Conservation (phyloP, 2,888 invertebrate genomes). For the Eupithecia inturbata region DNA sequence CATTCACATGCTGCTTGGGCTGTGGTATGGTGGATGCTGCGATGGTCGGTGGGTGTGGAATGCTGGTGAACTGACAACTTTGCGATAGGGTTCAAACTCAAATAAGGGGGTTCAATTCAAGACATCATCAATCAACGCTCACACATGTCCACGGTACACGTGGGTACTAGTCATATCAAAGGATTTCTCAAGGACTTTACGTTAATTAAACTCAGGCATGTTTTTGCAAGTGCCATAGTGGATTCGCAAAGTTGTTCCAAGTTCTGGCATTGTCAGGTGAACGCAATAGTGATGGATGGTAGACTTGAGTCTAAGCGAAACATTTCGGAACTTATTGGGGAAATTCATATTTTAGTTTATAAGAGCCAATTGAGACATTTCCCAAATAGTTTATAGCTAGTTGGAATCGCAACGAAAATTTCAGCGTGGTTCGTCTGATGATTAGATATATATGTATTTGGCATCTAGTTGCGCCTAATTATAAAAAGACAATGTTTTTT, state of each 20-base stretch:
- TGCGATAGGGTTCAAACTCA: slow-evolving; percentile 53
- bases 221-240: background rate
- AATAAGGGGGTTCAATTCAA: background rate
- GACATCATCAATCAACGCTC: background rate
- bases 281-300: slow-evolving; percentile 70
- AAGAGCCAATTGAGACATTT: slow-evolving; percentile 55
- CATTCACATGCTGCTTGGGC: slow-evolving; percentile 84
- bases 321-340: slow-evolving; percentile 67
- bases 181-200: background rate
- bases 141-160: background rate
- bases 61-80: slow-evolving; percentile 62
- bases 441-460: background rate
- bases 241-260: slow-evolving; percentile 40
- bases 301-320: slow-evolving; percentile 77
- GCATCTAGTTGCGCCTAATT: background rate
- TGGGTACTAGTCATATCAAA: background rate
- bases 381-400: slow-evolving; percentile 65
- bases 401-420: slow-evolving; percentile 65
- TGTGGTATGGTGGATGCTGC: slow-evolving; percentile 77
- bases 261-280: slow-evolving; percentile 59
- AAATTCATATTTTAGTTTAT: slow-evolving; percentile 54
- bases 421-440: slow-evolving; percentile 32
- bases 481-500: slow-evolving; percentile 1
- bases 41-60: slow-evolving; percentile 60
- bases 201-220: background rate